phyloP scores from a whole-genome alignment of 2,113 vertebrate genomes.

The Strigops habroptila region DNA sequence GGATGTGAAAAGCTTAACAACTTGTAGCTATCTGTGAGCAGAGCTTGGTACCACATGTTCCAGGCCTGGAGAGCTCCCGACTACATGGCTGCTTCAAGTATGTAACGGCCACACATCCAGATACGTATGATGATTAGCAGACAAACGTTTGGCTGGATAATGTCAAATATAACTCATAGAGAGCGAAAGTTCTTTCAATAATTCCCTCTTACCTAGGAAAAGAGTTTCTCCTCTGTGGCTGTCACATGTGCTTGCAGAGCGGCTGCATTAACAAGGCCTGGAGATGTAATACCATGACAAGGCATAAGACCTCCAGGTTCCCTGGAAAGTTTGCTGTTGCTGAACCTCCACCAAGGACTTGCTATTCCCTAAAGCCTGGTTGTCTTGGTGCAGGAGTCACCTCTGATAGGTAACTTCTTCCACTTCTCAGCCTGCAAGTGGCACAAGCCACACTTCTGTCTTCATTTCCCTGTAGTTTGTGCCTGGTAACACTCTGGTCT shows the following conservation, averaged over 20 bases:
- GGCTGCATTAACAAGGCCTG: not conserved
- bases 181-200: not conserved
- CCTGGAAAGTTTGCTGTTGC: not conserved
- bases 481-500: not conserved
- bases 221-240: not conserved
- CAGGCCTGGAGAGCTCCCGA: not conserved
- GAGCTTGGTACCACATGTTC: rapidly evolving
- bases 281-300: not conserved
- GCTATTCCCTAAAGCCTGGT: not conserved
- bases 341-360: not conserved
- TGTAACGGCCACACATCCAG: not conserved
- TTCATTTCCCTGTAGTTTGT: not conserved
- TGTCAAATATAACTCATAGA: not conserved
- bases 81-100: not conserved
- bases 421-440: not conserved
- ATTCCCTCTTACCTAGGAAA: not conserved
- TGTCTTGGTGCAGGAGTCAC: not conserved
- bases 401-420: not conserved
- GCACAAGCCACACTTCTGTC: rapidly evolving
- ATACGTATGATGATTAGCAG: not conserved
- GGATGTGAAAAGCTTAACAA: too few species aligned
- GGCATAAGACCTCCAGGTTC: not conserved
- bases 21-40: not conserved
- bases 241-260: not conserved
- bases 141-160: not conserved